phyloP scores from a whole-genome alignment of 2,797 vertebrate genomes.

The Chromobotia macracanthus region DNA sequence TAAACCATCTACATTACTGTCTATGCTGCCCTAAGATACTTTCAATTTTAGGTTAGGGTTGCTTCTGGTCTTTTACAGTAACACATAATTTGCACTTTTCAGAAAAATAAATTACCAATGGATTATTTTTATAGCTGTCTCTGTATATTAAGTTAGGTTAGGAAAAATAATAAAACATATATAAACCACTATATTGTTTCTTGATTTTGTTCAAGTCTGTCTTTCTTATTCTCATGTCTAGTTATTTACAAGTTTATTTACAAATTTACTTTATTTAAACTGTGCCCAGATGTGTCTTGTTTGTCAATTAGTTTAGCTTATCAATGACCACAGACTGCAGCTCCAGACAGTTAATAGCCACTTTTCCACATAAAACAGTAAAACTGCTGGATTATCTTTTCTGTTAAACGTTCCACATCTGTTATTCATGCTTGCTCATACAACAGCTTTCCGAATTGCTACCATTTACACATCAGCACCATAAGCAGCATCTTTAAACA shows the following conservation, averaged over 20 bases:
- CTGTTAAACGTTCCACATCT: neutral
- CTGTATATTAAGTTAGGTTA: no score
- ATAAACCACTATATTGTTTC: no score
- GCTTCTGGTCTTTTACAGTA: no score
- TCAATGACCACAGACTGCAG: neutral
- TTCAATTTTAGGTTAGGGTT: no score
- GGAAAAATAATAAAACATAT: no score
- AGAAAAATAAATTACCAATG: no score
- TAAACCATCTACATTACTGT: no score
- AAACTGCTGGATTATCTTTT: neutral
- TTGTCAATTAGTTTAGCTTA: neutral
- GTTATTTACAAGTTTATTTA: neutral
- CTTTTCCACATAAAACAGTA: neutral
- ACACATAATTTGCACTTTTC: no score
- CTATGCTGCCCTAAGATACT: no score
- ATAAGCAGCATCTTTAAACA: neutral
- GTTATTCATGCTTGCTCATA: neutral
- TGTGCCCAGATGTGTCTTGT: neutral
- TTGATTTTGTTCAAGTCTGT: no score
- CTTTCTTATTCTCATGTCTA: neutral
- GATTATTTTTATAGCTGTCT: no score
- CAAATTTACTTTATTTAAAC: neutral
- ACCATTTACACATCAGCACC: neutral
- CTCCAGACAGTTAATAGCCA: neutral
- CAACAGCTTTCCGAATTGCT: neutral